Base-by-base conservation (phyloP, 2,113 vertebrate genomes). In the Phyllostomus discolor region DNA sequence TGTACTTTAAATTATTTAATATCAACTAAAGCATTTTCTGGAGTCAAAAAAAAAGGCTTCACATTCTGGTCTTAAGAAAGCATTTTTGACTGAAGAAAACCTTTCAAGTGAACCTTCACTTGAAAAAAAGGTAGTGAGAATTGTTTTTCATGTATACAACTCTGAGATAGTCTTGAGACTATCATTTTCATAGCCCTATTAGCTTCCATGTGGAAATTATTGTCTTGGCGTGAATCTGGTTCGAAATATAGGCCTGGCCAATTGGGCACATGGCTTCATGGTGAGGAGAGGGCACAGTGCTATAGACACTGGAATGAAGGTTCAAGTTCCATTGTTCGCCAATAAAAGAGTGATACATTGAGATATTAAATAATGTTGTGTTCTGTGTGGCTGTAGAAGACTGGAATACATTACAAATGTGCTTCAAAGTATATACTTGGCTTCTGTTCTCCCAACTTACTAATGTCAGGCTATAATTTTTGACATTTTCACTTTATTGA, bases 131-230 rank as follows among this genome's bases (percentile, higher is more conserved):
- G 4, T 69, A 15, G 28, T 9, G 6, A 57, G n/a, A 94, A 46
- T 48, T 70, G 24, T 35, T 80, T 88, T 88, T 24, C 50, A 41
- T 69, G 24, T 17, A 22, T 31, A 82, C 1, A 17, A 1, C 2
- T 15, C 48, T 83, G 50, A 48, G 22, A 67, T 82, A 35, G 54
- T 82, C 14, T 69, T 33, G 9, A 28, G 20, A 31, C 7, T 73
- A n/a, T 67, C 3, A 28, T 52, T 59, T 28, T n/a, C 1, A 48
- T 1, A 31, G 0, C 2, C 11, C 4, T 66, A 4, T 10, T 33
- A 15, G 7, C 3, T 50, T 84, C 64, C 7, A 2, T 24, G 1
- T 67, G 46, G 4, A 94, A 90, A 81, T 41, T 19, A 70, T 80
- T 69, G 5, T 92, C 10, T 46, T 89, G 26, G n/a, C 10, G 5